Evolutionary conservation across 2,888 invertebrate species (phyloP), one percentile per base, ranked within the genome.

Genomic region (Tachina lurida): DNA sequence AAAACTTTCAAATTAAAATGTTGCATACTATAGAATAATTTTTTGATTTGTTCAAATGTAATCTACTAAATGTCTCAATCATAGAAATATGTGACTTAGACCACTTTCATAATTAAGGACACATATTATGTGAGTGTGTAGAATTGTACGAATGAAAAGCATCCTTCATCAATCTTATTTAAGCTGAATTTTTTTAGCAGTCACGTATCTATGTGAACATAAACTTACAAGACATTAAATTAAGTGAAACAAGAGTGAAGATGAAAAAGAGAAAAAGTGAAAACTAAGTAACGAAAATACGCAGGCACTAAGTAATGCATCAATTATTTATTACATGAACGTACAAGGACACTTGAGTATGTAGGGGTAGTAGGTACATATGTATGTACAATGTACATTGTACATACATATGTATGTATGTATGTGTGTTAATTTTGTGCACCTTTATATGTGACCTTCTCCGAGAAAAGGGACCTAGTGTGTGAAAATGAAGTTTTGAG

Each of bases 181-280:
- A 76, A 86, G 76, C 39, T 63, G 67, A 56, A 83, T 76, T 80
- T 86, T n/a, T 76, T 67, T 67, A 83, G 63, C 79, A 83, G 86
- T 86, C 86, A 86, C 86, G 86, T 86, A 86, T 83, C 86, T 76
- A 67, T 63, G 73, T 19, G 73, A 79, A 86, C 86, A 86, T 86
- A 86, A 86, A 86, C 71, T 83, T 86, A 83, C 86, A 83, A 86
- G 86, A 86, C 83, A 83, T 83, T 73, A 83, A 86, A 83, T 80
- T 86, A 83, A 83, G 86, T 79, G 63, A 83, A 86, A 83, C 79
- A 83, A 76, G 73, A 80, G 22, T 43, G 49, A 49, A 79, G 58
- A 62, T 68, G 39, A 60, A 73, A 15, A 60, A 31, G 17, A 43
- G n/a, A 63, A 17, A 13, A 63, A 56, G 68, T 15, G 13, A 71